Conservation (phyloP, 2,113 vertebrate genomes). For the Epinephelus cyanopodus region DNA sequence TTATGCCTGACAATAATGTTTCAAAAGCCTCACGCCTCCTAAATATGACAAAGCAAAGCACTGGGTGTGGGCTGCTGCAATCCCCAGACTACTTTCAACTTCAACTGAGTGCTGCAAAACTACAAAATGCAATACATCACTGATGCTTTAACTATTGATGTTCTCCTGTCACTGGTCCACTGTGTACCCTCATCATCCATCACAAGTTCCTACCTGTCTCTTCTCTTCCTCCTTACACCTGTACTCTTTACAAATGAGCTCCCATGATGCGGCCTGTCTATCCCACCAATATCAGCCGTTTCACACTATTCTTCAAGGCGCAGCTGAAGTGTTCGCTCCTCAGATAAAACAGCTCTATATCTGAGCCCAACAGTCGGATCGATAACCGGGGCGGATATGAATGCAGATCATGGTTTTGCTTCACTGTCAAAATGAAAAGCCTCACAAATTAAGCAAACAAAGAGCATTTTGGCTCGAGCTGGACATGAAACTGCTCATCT, state of each 20-base stretch:
- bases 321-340: slow-evolving; percentile 55
- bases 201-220: slow-evolving; percentile 67
- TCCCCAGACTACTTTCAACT: slow-evolving; percentile 71
- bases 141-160: slow-evolving; percentile 75
- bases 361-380: slow-evolving; percentile 36
- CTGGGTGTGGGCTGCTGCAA: slow-evolving; percentile 63
- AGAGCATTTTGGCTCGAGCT: not conserved
- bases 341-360: slow-evolving; percentile 56
- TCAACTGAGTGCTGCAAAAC: slow-evolving; percentile 52
- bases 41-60: slow-evolving; percentile 69
- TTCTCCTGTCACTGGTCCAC: slow-evolving; percentile 69
- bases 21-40: slow-evolving; percentile 62
- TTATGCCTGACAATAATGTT: slow-evolving; percentile 69
- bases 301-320: slow-evolving; percentile 40
- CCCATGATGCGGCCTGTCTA: slow-evolving; percentile 73
- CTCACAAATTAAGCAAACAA: slow-evolving; percentile 22
- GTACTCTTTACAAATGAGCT: slow-evolving; percentile 79
- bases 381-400: slow-evolving; percentile 58
- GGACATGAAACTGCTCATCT: not conserved
- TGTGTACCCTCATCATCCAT: slow-evolving; percentile 73
- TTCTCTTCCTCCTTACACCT: slow-evolving; percentile 67
- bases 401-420: slow-evolving; percentile 52
- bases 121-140: slow-evolving; percentile 72
- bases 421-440: slow-evolving; percentile 26
- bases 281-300: slow-evolving; percentile 47